Evolutionary conservation across 2,113 vertebrate genomes (phyloP).

Genomic region (Baryphthengus martii): DNA sequence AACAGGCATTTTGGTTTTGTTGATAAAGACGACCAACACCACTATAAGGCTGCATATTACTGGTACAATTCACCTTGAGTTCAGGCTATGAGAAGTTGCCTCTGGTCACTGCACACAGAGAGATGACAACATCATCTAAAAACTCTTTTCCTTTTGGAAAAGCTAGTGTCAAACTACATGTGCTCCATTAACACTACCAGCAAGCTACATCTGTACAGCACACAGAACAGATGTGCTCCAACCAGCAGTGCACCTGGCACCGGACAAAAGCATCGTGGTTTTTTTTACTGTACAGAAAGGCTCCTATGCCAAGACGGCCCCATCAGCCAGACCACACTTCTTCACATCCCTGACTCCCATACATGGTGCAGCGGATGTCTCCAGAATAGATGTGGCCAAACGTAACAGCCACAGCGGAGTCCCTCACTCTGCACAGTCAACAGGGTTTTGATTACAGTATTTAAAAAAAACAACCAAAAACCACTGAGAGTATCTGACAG

Average conservation of each 20-base stretch:
- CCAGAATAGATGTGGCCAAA: not conserved
- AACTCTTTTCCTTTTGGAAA: not conserved
- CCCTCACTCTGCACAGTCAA: not conserved
- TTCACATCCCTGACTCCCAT: not conserved
- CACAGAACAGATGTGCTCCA: not conserved
- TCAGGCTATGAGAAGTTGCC: not conserved
- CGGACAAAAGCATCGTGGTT: not conserved
- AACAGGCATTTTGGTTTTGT: not conserved
- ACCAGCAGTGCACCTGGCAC: not conserved
- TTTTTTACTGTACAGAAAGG: accelerated
- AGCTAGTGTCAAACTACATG: not conserved
- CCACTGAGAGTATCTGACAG: not conserved
- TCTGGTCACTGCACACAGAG: not conserved
- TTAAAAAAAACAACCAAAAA: too few species aligned
- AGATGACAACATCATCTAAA: not conserved
- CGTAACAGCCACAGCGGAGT: not conserved
- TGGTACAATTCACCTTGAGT: not conserved
- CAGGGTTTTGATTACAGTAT: not conserved
- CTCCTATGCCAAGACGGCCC: accelerated
- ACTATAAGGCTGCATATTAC: not conserved
- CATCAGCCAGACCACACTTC: not conserved
- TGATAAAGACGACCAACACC: not conserved
- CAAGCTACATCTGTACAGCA: not conserved
- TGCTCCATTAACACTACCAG: not conserved
- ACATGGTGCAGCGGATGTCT: accelerated